A percentile compares a stretch with the other conserved stretches of the same genome.
These are phyloP conservation scores for Pyrgus malvae DNA, from an alignment of 2,888 invertebrate genomes.

Conservation along the genomic window DNA sequence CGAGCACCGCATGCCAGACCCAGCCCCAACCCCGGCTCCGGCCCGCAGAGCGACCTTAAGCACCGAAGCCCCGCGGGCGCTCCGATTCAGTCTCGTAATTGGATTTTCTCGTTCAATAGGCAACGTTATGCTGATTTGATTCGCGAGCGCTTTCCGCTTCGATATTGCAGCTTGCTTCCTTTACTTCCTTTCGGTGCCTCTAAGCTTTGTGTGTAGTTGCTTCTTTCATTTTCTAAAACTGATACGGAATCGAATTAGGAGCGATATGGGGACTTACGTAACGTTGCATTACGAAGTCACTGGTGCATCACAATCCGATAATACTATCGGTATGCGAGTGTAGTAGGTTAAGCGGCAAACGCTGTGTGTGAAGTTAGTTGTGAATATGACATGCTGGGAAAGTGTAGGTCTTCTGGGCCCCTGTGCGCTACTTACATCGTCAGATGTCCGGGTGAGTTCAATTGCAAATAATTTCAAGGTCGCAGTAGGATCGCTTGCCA, in stretches of 20 bases:
- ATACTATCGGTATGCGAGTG: conserved; percentile 49
- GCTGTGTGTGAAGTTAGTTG: conserved; percentile 45
- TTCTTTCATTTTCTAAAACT: conserved; percentile 59
- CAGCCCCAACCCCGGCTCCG: conserved; percentile 53
- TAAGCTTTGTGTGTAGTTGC: conserved; percentile 65
- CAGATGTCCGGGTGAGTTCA: conserved; percentile 75
- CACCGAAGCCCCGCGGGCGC: conserved; percentile 75
- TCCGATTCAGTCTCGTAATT: conserved; percentile 80
- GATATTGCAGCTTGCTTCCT: conserved; percentile 71
- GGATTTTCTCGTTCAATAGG: conserved; percentile 77
- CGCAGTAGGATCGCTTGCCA: conserved; percentile 20
- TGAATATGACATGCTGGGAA: conserved; percentile 80
- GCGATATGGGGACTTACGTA: conserved; percentile 63
- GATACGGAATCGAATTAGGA: conserved; percentile 44
- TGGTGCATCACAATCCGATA: conserved; percentile 65
- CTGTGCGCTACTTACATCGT: conserved; percentile 75
- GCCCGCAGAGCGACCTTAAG: conserved; percentile 69
- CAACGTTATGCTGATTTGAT: conserved; percentile 73
- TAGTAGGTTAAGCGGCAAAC: conserved; percentile 46
- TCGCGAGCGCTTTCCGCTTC: conserved; percentile 76
- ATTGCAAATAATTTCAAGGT: conserved; percentile 37
- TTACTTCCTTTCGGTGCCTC: conserved; percentile 55
- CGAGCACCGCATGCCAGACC: conserved; percentile 66
- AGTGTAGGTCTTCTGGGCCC: conserved; percentile 78
- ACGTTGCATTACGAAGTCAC: conserved; percentile 54